Base-by-base conservation (phyloP, 1,140 invertebrate genomes). In the Bathynomus jamesi region DNA sequence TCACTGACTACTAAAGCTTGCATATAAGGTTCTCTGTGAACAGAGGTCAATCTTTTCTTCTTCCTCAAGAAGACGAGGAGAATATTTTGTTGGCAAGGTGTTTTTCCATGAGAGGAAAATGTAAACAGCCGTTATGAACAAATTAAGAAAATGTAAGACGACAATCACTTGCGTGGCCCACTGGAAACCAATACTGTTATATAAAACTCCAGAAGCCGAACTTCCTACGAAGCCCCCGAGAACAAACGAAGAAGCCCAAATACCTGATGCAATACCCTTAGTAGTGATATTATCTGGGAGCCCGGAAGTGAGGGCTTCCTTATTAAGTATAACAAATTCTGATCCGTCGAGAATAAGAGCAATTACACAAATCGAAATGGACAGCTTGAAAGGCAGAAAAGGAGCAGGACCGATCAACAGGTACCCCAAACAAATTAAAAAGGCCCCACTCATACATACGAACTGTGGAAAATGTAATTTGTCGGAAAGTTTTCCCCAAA, bases 211-310 rank as follows among this genome's bases (percentile, higher is more conserved):
- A 31, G 88, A 90, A 0, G 91, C 83, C 0, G 89, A 90, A 0
- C 91, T 91, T 0, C 91, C 91, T 28, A 92, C 88, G 80, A 92
- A 93, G 28, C 90, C 90, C n/a, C 91, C 91, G 0, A 93, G 82
- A 2, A 92, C 91, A 80, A 93, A 93, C 0, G 89, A 88, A 11
- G 91, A 92, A 0, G 91, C 92, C 90, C 91, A 93, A 53, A 94
- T 83, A 1, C 90, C 91, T 3, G 91, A 93, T 62, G 93, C 88
- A 28, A 94, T 81, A 0, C 91, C 91, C 74, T 92, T 93, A 0
- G 91, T 94, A 79, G 91, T 88, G 32, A 93, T 83, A 69, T 88
- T 90, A 79, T 93, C 90, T 0, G 90, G 88, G 76, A 92, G 88
- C 11, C 91, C 91, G 71, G 87, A 83, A 0, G 84, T 81, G 78